A percentile compares a stretch with the other conserved stretches of the same genome.
Conservation (phyloP, 2,113 vertebrate species). For the Thalassoma bifasciatum region DNA sequence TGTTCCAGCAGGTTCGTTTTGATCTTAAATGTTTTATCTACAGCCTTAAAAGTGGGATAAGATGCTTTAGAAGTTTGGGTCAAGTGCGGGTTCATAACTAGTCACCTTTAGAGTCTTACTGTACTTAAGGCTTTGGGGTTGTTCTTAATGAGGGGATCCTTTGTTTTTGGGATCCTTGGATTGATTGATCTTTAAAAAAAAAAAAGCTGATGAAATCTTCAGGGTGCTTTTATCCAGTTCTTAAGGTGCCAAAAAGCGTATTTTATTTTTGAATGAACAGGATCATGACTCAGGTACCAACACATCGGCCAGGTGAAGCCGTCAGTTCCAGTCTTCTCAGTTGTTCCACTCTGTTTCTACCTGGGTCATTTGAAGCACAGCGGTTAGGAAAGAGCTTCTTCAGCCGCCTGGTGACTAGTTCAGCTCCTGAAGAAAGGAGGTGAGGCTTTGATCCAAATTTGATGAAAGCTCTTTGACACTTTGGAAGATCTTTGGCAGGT, state of each 20-base stretch:
- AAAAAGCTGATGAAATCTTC: background rate
- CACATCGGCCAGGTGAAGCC: background rate
- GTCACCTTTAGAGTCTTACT: no score
- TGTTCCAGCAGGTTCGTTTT: background rate
- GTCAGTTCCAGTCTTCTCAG: no score
- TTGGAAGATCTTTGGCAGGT: background rate
- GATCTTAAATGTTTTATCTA: no score
- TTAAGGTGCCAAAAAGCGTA: background rate
- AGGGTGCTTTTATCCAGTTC: background rate
- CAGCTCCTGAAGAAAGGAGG: background rate
- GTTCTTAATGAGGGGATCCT: no score
- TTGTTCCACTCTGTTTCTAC: background rate
- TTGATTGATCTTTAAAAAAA: no score
- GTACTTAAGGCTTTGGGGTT: no score
- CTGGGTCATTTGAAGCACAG: background rate
- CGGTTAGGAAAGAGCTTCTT: background rate
- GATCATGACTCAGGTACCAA: background rate
- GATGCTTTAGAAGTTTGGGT: no score
- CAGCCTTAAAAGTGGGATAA: no score
- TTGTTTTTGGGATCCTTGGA: no score
- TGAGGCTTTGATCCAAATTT: background rate
- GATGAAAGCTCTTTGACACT: background rate
- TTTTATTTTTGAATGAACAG: background rate
- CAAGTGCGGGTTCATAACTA: no score
- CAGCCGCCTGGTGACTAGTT: background rate